phyloP scores from a whole-genome alignment of 2,797 vertebrate genomes.

The Taenioides sp. region DNA sequence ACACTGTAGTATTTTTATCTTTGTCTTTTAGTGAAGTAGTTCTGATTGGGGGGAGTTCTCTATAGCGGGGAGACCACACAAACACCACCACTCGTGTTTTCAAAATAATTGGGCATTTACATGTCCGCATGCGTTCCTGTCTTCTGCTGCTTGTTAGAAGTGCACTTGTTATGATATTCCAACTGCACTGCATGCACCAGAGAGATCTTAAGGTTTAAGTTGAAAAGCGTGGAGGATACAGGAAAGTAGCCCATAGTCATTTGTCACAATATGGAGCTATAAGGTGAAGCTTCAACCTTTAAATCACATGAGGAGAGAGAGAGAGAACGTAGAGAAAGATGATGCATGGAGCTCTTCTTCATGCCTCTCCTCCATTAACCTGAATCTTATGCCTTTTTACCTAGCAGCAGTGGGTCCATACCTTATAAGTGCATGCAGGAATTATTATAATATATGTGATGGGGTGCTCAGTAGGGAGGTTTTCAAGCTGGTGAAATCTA shows the following conservation, averaged over 20 bases:
- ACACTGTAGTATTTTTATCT: conserved; percentile 64
- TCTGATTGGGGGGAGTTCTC: conserved; percentile 45
- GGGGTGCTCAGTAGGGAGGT: neutral
- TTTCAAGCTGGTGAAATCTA: neutral
- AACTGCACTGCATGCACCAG: neutral
- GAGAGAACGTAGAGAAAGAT: conserved; percentile 2
- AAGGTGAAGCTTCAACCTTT: conserved; percentile 19
- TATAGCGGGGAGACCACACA: conserved; percentile 37
- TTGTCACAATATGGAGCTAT: conserved; percentile 26
- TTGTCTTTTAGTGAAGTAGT: conserved; percentile 47
- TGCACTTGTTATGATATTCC: conserved; percentile 16
- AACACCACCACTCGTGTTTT: conserved; percentile 16
- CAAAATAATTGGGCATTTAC: conserved; percentile 49
- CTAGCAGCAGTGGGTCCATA: neutral
- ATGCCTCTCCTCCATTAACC: neutral
- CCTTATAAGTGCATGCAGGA: neutral
- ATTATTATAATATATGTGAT: neutral
- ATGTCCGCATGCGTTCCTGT: conserved; percentile 25
- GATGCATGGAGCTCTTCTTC: conserved; percentile 15
- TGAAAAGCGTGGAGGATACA: conserved; percentile 26
- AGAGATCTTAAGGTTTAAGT: conserved; percentile 16
- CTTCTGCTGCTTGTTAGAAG: conserved; percentile 20
- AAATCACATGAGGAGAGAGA: conserved; percentile 25
- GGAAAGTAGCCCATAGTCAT: conserved; percentile 25
- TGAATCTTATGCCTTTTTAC: neutral